Conservation (phyloP, 2,113 vertebrate genomes). For the Ciconia stormi region DNA sequence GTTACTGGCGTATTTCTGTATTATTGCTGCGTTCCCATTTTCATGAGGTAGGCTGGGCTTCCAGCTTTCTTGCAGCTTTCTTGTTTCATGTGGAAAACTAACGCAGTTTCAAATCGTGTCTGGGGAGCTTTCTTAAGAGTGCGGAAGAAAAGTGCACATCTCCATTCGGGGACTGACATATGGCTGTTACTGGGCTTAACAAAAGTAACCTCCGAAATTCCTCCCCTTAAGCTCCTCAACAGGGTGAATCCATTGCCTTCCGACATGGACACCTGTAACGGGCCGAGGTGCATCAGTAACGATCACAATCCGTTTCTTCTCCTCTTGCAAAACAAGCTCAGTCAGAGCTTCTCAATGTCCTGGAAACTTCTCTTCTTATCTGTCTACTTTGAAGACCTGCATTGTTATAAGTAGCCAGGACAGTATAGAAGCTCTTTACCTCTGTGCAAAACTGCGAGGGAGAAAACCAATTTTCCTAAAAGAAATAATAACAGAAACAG, state of each 20-base stretch:
- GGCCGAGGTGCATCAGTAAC: neutral
- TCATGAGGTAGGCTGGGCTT: neutral
- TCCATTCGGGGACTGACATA: neutral
- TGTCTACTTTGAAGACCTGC: neutral
- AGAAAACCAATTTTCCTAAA: neutral
- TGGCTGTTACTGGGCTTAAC: neutral
- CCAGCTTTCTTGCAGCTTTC: neutral
- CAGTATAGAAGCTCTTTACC: conserved; percentile 7
- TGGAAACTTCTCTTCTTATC: conserved; percentile 40
- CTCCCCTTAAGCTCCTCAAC: neutral
- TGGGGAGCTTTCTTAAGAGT: neutral
- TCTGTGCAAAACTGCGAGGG: conserved; percentile 10
- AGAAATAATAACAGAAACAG: conserved; percentile 13
- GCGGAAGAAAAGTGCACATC: neutral
- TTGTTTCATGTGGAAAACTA: neutral
- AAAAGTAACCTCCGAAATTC: neutral
- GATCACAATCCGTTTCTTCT: neutral
- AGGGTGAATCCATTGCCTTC: conserved; percentile 15
- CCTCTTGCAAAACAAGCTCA: conserved; percentile 18
- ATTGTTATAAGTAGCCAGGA: conserved; percentile 20
- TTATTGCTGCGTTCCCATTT: neutral
- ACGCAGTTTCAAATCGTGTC: neutral
- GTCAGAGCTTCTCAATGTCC: conserved; percentile 16
- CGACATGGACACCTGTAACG: neutral
- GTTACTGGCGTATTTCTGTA: neutral